Conservation (phyloP, 2,113 vertebrate genomes). For the Salvelinus namaycush region DNA sequence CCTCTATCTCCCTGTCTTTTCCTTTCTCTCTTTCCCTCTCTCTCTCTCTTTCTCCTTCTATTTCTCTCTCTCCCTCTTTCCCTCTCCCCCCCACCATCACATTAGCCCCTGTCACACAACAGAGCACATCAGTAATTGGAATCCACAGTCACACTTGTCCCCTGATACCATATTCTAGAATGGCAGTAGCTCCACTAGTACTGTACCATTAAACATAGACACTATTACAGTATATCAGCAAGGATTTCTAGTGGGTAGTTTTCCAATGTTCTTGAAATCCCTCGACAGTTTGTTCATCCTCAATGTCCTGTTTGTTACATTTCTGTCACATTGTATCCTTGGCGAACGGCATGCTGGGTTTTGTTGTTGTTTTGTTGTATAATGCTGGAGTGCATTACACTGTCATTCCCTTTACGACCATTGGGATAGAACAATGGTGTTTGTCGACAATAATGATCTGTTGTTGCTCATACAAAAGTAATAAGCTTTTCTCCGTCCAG, state of each 20-base stretch:
- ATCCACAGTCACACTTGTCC: conserved; percentile 1
- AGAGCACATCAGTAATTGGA: not conserved
- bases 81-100: not conserved
- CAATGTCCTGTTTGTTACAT: too few species aligned
- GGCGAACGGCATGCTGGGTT: not conserved
- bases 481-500: not conserved
- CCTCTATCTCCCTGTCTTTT: not conserved
- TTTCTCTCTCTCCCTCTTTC: not conserved
- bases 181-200: not conserved
- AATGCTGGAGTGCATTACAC: conserved; percentile 15
- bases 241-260: not conserved
- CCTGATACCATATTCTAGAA: conserved; percentile 7
- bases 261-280: not conserved
- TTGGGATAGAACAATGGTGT: conserved; percentile 7
- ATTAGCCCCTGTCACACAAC: not conserved
- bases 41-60: conserved; percentile 7
- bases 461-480: not conserved
- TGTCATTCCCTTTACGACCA: not conserved
- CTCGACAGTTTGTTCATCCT: not conserved
- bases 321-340: not conserved
- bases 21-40: not conserved
- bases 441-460: conserved; percentile 12
- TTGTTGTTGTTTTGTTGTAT: not conserved
- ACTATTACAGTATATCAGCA: too few species aligned
- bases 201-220: not conserved